These are phyloP conservation scores for Rhizomys pruinosus DNA, from an alignment of 2,113 vertebrate genomes.

Conservation along the genomic window DNA sequence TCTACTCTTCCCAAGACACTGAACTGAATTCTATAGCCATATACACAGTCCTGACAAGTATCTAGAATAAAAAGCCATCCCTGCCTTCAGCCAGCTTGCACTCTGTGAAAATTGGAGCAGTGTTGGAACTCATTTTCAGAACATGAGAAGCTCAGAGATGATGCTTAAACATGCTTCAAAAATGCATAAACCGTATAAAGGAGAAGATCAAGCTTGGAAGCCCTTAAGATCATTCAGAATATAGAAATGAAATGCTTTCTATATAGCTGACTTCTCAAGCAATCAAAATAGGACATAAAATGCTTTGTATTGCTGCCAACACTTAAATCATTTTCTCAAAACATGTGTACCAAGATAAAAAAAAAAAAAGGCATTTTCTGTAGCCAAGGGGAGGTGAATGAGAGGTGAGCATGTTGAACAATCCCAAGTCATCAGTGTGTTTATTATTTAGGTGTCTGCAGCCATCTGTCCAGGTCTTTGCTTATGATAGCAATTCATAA, in stretches of 20 bases:
- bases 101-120: background rate
- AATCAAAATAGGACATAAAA: conserved; percentile 59
- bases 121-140: background rate
- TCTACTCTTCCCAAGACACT: background rate
- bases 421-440: background rate
- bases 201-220: background rate
- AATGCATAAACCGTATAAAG: background rate
- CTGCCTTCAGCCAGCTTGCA: background rate
- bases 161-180: background rate
- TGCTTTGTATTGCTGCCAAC: conserved; percentile 38
- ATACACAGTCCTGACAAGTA: background rate
- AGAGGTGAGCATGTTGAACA: background rate
- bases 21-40: background rate
- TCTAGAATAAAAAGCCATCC: background rate
- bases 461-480: background rate
- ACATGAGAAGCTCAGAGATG: background rate
- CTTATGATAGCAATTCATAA: background rate
- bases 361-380: conserved; percentile 1
- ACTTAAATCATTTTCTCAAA: conserved; percentile 48
- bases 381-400: background rate
- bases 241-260: conserved; percentile 52
- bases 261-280: conserved; percentile 58
- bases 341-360: conserved; percentile 34
- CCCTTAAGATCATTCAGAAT: conserved; percentile 39
- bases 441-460: background rate